Conservation (phyloP, 2,888 invertebrate genomes). For the Caenorhabditis sp. region DNA sequence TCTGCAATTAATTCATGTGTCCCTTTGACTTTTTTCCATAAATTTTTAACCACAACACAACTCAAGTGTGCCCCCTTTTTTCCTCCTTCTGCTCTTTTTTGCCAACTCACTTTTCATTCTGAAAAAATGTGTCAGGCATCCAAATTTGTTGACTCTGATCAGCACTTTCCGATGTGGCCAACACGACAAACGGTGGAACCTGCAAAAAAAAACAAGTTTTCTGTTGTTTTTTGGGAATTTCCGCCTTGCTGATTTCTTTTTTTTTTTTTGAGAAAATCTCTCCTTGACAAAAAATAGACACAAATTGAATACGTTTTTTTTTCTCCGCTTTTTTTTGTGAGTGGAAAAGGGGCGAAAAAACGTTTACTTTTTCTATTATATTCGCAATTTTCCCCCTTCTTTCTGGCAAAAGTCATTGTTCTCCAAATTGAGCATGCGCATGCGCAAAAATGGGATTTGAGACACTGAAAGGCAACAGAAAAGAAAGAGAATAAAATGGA, state of each 20-base stretch:
- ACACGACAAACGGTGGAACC: conserved; percentile 66
- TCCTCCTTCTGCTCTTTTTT: too few relatives aligned
- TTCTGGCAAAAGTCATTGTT: background rate
- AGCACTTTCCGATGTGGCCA: conserved; percentile 66
- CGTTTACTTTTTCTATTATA: background rate
- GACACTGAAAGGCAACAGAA: background rate
- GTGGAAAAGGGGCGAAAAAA: background rate
- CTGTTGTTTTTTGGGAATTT: background rate
- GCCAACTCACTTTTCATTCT: conserved; percentile 80
- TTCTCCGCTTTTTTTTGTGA: background rate
- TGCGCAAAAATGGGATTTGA: conserved; percentile 1
- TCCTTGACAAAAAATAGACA: too few relatives aligned
- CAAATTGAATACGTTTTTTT: too few relatives aligned
- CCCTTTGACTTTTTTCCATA: background rate
- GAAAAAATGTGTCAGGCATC: conserved; percentile 67
- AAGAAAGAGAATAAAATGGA: background rate
- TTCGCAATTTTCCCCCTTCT: background rate
- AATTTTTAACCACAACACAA: background rate
- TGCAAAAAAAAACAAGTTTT: conserved; percentile 7
- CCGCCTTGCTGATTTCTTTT: too few relatives aligned
- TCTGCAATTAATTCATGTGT: conserved; percentile 54
- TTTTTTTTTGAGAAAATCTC: too few relatives aligned
- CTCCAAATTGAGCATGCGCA: background rate
- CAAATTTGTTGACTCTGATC: conserved; percentile 69
- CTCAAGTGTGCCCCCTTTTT: too few relatives aligned